Conservation (phyloP, 1,140 invertebrate genomes). For the Drosophila bocki region DNA sequence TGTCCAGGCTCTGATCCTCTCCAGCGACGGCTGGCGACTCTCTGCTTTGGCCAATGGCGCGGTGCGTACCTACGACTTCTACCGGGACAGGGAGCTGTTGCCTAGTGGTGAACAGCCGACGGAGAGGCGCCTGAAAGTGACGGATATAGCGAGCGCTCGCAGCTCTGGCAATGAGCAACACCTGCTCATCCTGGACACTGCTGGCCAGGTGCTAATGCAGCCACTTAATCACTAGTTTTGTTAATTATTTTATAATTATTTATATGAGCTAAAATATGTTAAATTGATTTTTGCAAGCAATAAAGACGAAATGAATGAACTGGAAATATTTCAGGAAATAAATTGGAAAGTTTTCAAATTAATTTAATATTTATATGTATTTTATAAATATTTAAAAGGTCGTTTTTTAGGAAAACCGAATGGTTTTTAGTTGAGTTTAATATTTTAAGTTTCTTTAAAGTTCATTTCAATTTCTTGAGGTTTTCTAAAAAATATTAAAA, state of each 20-base stretch:
- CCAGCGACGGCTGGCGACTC: constrained; percentile 71
- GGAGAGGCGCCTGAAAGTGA: constrained; percentile 11
- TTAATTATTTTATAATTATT: constrained; percentile 36
- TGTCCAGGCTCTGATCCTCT: constrained; percentile 68
- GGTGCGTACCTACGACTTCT: constrained; percentile 73
- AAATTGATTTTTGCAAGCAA: constrained; percentile 20
- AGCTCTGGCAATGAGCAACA: constrained; percentile 49
- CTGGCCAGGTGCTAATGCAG: constrained; percentile 60
- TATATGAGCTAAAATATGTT: constrained; percentile 26
- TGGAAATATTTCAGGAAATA: too few species aligned
- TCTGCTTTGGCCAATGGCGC: constrained; percentile 69
- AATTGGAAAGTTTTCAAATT: background rate
- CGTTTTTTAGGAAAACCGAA: too few species aligned
- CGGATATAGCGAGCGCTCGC: constrained; percentile 60
- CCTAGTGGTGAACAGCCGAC: background rate
- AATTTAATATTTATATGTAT: background rate
- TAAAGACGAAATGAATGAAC: constrained; percentile 25
- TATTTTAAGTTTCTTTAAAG: too few species aligned
- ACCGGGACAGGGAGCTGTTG: constrained; percentile 64
- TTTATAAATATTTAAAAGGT: rapidly evolving
- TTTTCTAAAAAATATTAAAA: background rate
- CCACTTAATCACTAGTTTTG: constrained; percentile 55
- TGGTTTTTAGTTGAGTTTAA: too few species aligned
- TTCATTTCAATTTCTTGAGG: rapidly evolving
- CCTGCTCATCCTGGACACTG: constrained; percentile 44